Evolutionary conservation across 2,113 vertebrate genomes (phyloP).

Genomic region (Apaloderma vittatum): DNA sequence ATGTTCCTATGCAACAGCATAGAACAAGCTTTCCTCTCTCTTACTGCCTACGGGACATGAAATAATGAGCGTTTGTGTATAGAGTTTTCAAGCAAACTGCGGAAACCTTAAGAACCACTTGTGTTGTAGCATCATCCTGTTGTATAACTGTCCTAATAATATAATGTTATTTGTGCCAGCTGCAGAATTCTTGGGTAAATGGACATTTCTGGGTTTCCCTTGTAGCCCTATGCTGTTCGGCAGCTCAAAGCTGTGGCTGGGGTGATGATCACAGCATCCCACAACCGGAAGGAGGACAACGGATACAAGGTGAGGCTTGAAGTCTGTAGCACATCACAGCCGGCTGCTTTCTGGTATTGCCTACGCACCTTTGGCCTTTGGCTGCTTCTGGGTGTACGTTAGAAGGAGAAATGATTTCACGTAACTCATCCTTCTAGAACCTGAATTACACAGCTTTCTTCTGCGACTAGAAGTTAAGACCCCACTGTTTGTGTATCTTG

Average conservation of each 20-base stretch:
- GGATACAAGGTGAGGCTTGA: slow-evolving; percentile 89
- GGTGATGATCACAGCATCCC: slow-evolving; percentile 96
- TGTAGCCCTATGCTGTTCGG: slow-evolving; percentile 91
- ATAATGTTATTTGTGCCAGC: background rate
- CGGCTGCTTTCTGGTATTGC: background rate
- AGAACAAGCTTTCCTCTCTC: fast-evolving
- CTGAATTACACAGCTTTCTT: fast-evolving
- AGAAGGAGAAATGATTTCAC: background rate
- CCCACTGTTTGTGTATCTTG: background rate
- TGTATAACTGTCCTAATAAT: too few relatives aligned
- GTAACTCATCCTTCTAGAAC: background rate
- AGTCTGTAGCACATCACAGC: background rate
- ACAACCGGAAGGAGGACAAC: slow-evolving; percentile 96
- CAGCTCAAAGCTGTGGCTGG: slow-evolving; percentile 89
- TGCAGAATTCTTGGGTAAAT: background rate
- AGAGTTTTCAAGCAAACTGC: fast-evolving
- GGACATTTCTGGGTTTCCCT: background rate
- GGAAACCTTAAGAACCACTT: fast-evolving
- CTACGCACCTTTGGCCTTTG: fast-evolving
- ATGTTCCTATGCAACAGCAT: background rate
- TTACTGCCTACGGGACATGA: background rate
- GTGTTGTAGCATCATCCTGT: fast-evolving
- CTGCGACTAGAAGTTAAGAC: fast-evolving
- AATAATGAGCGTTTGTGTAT: fast-evolving
- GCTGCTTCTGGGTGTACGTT: background rate